A percentile compares a stretch with the other conserved stretches of the same genome.
Evolutionary conservation across 64 coral and sea anemone genomes (phyloP).

Genomic region (Actinia tenebrosa): DNA sequence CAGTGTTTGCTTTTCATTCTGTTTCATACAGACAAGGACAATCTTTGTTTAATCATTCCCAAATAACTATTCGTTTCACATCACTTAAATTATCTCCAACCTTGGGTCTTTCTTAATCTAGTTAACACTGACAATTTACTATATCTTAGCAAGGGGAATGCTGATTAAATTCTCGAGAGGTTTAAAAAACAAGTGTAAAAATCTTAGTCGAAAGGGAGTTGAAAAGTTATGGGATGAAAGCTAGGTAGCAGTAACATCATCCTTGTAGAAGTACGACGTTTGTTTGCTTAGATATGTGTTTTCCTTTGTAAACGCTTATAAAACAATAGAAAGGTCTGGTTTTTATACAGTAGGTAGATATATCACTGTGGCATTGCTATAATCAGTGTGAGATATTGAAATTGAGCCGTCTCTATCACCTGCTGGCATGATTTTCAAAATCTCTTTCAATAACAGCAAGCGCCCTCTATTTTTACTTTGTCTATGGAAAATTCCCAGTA

Average conservation of each 20-base stretch:
- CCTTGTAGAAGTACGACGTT: background rate
- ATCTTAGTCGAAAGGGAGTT: background rate
- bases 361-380: background rate
- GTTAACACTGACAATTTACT: constrained; percentile 60
- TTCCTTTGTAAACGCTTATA: background rate
- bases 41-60: constrained; percentile 61
- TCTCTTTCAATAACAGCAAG: background rate
- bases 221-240: background rate
- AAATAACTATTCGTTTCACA: constrained; percentile 39
- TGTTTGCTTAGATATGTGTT: background rate
- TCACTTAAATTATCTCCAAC: constrained; percentile 55
- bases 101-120: constrained; percentile 72
- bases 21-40: background rate
- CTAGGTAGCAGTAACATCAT: background rate
- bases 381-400: constrained; percentile 63
- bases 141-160: background rate
- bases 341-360: background rate
- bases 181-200: background rate
- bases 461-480: background rate
- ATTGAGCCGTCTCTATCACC: constrained; percentile 51
- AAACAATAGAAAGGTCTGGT: background rate
- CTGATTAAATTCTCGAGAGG: background rate
- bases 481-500: background rate
- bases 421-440: constrained; percentile 5
- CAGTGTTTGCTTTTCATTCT: constrained; percentile 39